Evolutionary conservation across 2,888 invertebrate species (phyloP).

Genomic region (Priapulus caudatus): DNA sequence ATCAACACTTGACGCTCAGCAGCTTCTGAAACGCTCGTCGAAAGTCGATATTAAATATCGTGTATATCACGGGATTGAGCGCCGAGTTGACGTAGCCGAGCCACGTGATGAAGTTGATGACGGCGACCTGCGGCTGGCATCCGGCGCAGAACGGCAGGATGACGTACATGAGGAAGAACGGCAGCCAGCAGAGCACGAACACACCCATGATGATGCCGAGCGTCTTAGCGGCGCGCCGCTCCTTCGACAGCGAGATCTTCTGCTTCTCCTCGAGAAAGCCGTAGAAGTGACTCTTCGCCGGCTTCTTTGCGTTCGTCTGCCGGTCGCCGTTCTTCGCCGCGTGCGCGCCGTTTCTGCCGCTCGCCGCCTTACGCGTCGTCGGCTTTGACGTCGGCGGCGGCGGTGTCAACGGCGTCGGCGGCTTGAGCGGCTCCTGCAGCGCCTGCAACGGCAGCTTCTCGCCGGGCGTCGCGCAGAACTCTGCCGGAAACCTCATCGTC

Average conservation of each 20-base stretch:
- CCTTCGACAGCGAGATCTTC: constrained; percentile 34
- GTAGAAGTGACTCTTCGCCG: not conserved
- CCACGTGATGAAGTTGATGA: constrained; percentile 19
- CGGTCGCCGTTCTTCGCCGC: not conserved
- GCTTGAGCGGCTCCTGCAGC: no score
- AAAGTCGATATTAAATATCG: constrained; percentile 33
- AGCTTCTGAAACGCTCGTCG: constrained; percentile 25
- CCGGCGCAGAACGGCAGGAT: constrained; percentile 33
- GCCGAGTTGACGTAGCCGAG: constrained; percentile 20
- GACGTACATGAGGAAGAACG: constrained; percentile 34
- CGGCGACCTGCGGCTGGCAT: constrained; percentile 32
- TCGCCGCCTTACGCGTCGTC: no score
- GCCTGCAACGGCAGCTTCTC: no score
- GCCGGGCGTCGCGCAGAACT: not conserved
- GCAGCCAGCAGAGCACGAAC: constrained; percentile 21
- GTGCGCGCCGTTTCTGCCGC: not conserved
- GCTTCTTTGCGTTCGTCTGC: not conserved
- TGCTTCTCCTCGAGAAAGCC: constrained; percentile 26
- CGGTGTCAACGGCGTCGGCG: no score
- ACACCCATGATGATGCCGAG: constrained; percentile 35
- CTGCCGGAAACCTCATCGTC: not conserved
- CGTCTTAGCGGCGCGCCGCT: constrained; percentile 35
- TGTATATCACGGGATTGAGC: constrained; percentile 23
- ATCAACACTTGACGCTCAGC: constrained; percentile 1
- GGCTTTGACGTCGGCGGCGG: no score